Evolutionary conservation across 2,888 invertebrate species (phyloP), one percentile per base, ranked within the genome.

Genomic region (Mythimna lalbum): DNA sequence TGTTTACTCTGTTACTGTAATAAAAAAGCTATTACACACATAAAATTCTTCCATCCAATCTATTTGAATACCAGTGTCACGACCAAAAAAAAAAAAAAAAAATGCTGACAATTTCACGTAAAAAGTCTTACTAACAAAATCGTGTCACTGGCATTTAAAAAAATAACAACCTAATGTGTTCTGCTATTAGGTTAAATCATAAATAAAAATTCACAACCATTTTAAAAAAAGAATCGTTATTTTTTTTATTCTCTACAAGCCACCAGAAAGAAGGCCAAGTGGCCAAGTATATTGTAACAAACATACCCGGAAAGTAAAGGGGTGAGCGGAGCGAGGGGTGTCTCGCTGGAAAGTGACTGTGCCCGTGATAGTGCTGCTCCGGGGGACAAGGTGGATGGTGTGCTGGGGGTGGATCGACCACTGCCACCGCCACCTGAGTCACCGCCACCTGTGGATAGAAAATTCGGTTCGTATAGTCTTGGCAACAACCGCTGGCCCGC

Each of bases 331-430:
- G 95, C 94, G 17, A 96, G 85, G n/a, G 96, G 96, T 6, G 96
- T 93, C 76, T 96, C 96, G 82, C 95, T 95, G 80, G 96, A 96
- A 10, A 96, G 85, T 0, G 96, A 96, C 81, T 95, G 95, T 0
- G 95, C 93, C 55, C 96, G 88, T 1, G 96, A 96, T 9, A 96
- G 84, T 6, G 96, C 95, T 0, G 96, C 94, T 12, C 96, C 96
- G 0, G 97, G 97, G 0, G 97, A 97, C 74, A 97, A 90, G 0
- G 97, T 97, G 2, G 97, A 97, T 1, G 97, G 97, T 0, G 97
- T 97, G 78, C 96, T 96, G 0, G 96, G 96, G 0, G 96, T 96
- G 0, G 96, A 96, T 1, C 96, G 92, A 0, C 96, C 96, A 0
- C 96, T 96, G 14, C 95, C 93, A 10, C 92, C 92, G 64, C 93